Evolutionary conservation across 2,888 invertebrate genomes (phyloP).

Genomic region (Perithous albicinctus): DNA sequence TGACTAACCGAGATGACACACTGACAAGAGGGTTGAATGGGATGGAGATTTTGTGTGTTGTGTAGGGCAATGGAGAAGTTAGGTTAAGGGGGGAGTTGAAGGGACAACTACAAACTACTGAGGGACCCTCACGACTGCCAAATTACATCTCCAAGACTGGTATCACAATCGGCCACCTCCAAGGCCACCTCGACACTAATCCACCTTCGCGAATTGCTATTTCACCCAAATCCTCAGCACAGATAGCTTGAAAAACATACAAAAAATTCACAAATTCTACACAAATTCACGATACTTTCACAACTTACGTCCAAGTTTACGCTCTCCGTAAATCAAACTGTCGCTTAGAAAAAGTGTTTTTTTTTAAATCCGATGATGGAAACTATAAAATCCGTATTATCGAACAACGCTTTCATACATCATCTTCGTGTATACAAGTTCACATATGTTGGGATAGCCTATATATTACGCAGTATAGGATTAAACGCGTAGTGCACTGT

Average conservation of each 20-base stretch:
- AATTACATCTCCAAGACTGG: conserved; percentile 83
- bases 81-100: conserved; percentile 65
- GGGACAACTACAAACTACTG: conserved; percentile 83
- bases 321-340: neutral
- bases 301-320: neutral
- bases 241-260: neutral
- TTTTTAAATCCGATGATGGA: neutral
- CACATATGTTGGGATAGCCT: neutral
- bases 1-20: conserved; percentile 4
- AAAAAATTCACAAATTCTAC: neutral
- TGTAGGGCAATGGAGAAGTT: conserved; percentile 48
- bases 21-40: neutral
- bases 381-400: neutral
- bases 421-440: neutral
- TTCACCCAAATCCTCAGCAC: conserved; percentile 10
- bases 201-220: conserved; percentile 28
- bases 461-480: neutral
- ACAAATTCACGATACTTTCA: neutral
- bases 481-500: neutral
- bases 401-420: neutral
- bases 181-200: conserved; percentile 68
- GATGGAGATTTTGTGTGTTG: conserved; percentile 13
- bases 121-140: conserved; percentile 77
- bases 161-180: conserved; percentile 76
- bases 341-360: neutral